Percentiles rank a stretch among this genome's conserved stretches.
These are phyloP conservation scores for Phylloscopus collybita DNA, from an alignment of 2,797 vertebrate species.

Conservation along the genomic window DNA sequence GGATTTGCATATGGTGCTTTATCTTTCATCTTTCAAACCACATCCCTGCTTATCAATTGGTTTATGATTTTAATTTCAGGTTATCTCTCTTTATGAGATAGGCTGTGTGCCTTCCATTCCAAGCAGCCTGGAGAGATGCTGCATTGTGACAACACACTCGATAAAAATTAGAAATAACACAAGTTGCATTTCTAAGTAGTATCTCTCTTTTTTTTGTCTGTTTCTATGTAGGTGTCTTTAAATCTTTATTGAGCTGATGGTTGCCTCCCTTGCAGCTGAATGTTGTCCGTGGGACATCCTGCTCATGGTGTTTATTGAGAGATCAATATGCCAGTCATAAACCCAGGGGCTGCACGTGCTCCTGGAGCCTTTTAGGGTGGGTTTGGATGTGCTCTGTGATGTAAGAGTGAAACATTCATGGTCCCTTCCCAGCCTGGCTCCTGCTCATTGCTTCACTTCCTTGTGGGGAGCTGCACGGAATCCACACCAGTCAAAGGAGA, in stretches of 20 bases:
- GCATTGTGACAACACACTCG: not conserved
- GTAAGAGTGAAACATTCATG: fast-evolving
- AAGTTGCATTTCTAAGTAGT: not conserved
- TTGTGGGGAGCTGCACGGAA: not conserved
- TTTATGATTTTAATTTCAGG: slow-evolving; percentile 13
- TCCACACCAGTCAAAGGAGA: not conserved
- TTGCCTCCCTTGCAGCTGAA: not conserved
- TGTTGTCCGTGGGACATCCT: not conserved
- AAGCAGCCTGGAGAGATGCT: not conserved
- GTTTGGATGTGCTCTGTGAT: not conserved
- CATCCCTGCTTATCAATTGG: not conserved
- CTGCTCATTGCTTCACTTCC: not conserved
- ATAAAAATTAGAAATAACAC: not conserved
- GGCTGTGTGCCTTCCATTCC: not conserved
- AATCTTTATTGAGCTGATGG: not conserved
- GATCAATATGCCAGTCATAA: not conserved
- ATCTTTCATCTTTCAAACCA: not conserved
- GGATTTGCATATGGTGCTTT: not conserved
- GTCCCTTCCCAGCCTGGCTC: not conserved
- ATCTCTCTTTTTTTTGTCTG: not conserved
- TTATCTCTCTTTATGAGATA: not conserved
- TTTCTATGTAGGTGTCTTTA: not conserved
- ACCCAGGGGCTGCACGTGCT: not conserved
- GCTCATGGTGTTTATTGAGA: not conserved
- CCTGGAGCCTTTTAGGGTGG: not conserved